Base-by-base conservation (phyloP, 1,140 invertebrate genomes). In the Sitobion miscanthi region DNA sequence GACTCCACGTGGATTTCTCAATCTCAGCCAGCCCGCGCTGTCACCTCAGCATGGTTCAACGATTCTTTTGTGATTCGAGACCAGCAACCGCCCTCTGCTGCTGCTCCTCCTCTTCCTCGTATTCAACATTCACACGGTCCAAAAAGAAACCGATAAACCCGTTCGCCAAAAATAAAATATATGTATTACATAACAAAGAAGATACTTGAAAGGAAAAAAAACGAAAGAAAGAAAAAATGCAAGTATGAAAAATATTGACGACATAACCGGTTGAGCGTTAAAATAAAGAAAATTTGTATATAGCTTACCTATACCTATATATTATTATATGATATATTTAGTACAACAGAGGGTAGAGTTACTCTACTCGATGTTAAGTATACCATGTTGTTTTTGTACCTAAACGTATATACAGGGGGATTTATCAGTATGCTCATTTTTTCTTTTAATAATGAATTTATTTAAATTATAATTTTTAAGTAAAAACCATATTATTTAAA, bases 61-160 rank as follows among this genome's bases (percentile, higher is more conserved):
- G 91, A 93, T 52, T 93, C 91, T 93, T 93, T 93, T 93, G 82
- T 93, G 25, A 30, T 47, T 91, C 21, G 49, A 88, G 47, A 52
- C 49, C 20, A 11, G 57, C 90, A 38, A 21, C 42, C 23, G 25
- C 57, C 62, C 17, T n/a, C 62, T 77, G 3, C 30, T 23, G 30
- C 38, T 47, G 2, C 62, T 35, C 90, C 17, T 8, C 62, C 54
- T 47, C 54, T 25, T 25, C 35, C 14, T 21, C 11, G 7, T 30
- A 49, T n/a, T n/a, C 30, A 47, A 77, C n/a, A n/a, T 69, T 11
- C 11, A n/a, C 20, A 20, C 0, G 8, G 45, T 89, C 35, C 47
- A 83, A 82, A n/a, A 52, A 45, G 23, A 77, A 82, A 92, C 90
- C 62, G 25, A 85, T 54, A 92, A 92, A 85, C 69, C 47, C 47